Percentiles rank a stretch among this genome's conserved stretches.
phyloP scores from a whole-genome alignment of 2,797 vertebrate species.

The Gobionotothen gibberifrons region DNA sequence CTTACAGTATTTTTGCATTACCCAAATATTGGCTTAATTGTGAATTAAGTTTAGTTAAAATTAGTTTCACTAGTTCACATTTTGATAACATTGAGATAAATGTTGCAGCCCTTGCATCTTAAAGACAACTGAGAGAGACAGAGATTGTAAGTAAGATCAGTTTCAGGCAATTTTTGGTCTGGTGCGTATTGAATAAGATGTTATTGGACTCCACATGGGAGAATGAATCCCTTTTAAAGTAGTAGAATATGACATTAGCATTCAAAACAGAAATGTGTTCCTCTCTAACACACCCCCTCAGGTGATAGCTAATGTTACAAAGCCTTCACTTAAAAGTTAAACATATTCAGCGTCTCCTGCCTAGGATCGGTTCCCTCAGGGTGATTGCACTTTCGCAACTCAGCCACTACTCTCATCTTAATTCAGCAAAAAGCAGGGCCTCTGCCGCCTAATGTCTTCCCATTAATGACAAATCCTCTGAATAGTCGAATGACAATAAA shows the following conservation, averaged over 20 bases:
- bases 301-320: slow-evolving; percentile 58
- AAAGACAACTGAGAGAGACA: slow-evolving; percentile 31
- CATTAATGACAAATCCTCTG: slow-evolving; percentile 44
- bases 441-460: slow-evolving; percentile 30
- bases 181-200: slow-evolving; percentile 44
- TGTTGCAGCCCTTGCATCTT: not conserved
- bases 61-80: too few relatives aligned
- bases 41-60: too few relatives aligned
- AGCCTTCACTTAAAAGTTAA: slow-evolving; percentile 44
- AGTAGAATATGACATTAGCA: slow-evolving; percentile 57
- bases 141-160: slow-evolving; percentile 27
- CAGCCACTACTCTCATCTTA: slow-evolving; percentile 45
- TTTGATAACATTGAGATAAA: too few relatives aligned
- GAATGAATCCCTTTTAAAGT: slow-evolving; percentile 47
- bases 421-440: slow-evolving; percentile 31
- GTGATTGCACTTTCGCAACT: slow-evolving; percentile 36
- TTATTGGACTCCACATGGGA: slow-evolving; percentile 50
- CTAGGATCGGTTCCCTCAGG: slow-evolving; percentile 33
- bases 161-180: slow-evolving; percentile 18
- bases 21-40: too few relatives aligned
- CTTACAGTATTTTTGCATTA: too few relatives aligned
- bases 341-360: slow-evolving; percentile 31
- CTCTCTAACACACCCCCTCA: slow-evolving; percentile 39
- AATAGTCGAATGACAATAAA: slow-evolving; percentile 38
- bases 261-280: slow-evolving; percentile 36